Base-by-base conservation (phyloP, 2,113 vertebrate species). In the Hippoglossus stenolepis region DNA sequence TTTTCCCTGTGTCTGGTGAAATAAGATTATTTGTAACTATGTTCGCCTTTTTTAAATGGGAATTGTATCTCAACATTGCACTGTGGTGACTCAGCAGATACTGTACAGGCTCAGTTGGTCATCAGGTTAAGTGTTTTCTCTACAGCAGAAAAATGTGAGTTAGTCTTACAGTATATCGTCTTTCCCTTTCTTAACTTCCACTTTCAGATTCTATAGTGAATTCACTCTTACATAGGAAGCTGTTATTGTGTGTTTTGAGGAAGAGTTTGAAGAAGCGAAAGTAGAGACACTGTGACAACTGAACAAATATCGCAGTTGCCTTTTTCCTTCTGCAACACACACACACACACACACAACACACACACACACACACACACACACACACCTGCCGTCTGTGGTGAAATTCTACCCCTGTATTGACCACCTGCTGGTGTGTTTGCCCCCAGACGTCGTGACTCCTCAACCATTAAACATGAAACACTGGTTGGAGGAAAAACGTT, bases 231-330 rank as follows among this genome's bases (percentile, higher is more conserved):
- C 70, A 70, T 43, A 43, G 72, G 59, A 75, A 86, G 68, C 69
- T 65, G 5, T 31, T 11, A 1, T n/a, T 9, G 49, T 74, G 26
- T 11, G 9, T 79, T 67, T 70, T 63, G 54, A 45, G 80, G 74
- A 84, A 86, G 82, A 56, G 47, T 47, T 28, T 61, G 20, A 57
- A 69, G 78, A 26, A 1, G 65, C 3, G 70, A 80, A 73, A 80
- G 80, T 74, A 31, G 58, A 73, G 31, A 53, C 43, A n/a, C 21
- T 57, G 20, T 51, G 24, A 17, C 31, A 0, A 2, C 9, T 54
- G 20, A 73, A 49, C 49, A 53, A 51, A 40, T 58, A 70, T 38
- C 53, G 47, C 23, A 63, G 72, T 53, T 77, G 47, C 12, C 35
- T 23, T 59, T 59, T 28, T 45, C 58, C 51, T 54, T 69, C 60